A percentile compares a stretch with the other conserved stretches of the same genome.
Conservation (phyloP, 2,113 vertebrate species). For the Salvelinus fontinalis region DNA sequence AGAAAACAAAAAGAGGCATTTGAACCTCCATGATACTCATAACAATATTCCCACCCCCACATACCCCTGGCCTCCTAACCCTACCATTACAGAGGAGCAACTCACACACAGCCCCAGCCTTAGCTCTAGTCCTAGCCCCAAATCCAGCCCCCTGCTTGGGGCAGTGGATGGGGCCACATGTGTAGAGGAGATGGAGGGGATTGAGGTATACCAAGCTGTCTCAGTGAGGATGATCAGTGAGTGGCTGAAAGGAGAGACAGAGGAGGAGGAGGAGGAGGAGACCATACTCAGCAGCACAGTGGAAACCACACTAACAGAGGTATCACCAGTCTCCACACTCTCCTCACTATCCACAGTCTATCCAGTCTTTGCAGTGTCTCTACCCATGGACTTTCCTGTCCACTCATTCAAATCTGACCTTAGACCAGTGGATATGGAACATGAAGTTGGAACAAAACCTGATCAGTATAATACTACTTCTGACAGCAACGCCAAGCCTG, state of each 20-base stretch:
- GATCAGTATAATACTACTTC: not conserved
- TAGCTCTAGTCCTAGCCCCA: not conserved
- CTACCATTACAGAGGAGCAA: not conserved
- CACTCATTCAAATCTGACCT: not conserved
- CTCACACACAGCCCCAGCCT: not conserved
- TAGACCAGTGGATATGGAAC: not conserved
- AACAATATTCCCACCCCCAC: not conserved
- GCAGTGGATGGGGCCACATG: not conserved
- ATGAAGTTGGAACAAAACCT: not conserved
- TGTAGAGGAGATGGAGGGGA: not conserved
- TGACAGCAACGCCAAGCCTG: not conserved
- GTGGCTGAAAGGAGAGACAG: not conserved
- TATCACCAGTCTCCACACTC: conserved; percentile 3
- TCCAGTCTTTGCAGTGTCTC: not conserved
- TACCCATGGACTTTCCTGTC: conserved; percentile 3
- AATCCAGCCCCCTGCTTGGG: not conserved
- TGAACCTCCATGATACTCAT: not conserved
- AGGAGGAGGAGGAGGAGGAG: not conserved
- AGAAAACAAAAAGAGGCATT: not conserved
- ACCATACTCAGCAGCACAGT: not conserved
- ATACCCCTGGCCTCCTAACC: not conserved
- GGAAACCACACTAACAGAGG: conserved; percentile 2
- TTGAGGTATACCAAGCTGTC: conserved; percentile 6
- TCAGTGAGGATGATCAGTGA: conserved; percentile 3
- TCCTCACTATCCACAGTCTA: conserved; percentile 18